Evolutionary conservation across 2,888 invertebrate genomes (phyloP).

Genomic region (Loripinus fragilis): DNA sequence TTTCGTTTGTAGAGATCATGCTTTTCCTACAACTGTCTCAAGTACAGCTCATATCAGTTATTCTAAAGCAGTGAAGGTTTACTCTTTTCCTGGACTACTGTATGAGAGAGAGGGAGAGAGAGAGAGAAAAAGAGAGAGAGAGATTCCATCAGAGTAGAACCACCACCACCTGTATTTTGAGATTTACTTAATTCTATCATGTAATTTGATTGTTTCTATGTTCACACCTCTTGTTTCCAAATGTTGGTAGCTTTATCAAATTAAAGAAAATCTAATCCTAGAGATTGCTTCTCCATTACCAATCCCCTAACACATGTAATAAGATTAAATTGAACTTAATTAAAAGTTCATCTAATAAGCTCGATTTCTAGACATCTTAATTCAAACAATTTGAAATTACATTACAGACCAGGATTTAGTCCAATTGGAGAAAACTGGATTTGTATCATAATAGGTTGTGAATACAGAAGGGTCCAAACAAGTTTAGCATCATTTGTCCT

Average conservation of each 20-base stretch:
- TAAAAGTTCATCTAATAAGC: neutral
- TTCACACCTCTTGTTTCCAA: neutral
- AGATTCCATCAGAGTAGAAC: neutral
- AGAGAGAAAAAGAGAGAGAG: too few relatives aligned
- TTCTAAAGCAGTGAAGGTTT: too few relatives aligned
- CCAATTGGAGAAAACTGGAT: too few relatives aligned
- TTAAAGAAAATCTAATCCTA: conserved; percentile 7
- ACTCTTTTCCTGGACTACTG: too few relatives aligned
- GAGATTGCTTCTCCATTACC: neutral
- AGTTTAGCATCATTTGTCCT: too few relatives aligned
- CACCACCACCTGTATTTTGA: neutral
- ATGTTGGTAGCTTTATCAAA: neutral
- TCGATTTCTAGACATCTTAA: neutral
- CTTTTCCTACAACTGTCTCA: too few relatives aligned
- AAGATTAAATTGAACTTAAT: conserved; percentile 8
- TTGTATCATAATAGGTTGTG: too few relatives aligned
- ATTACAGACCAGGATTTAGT: neutral
- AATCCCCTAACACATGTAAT: neutral
- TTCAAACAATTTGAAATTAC: neutral
- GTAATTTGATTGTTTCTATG: neutral
- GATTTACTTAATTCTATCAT: conserved; percentile 1
- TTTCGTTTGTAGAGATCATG: too few relatives aligned
- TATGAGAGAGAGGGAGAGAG: too few relatives aligned
- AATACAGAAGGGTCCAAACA: too few relatives aligned
- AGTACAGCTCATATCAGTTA: too few relatives aligned